Evolutionary conservation across 2,797 vertebrate species (phyloP), one percentile per base, ranked within the genome.

Genomic region (Spinus pinus): DNA sequence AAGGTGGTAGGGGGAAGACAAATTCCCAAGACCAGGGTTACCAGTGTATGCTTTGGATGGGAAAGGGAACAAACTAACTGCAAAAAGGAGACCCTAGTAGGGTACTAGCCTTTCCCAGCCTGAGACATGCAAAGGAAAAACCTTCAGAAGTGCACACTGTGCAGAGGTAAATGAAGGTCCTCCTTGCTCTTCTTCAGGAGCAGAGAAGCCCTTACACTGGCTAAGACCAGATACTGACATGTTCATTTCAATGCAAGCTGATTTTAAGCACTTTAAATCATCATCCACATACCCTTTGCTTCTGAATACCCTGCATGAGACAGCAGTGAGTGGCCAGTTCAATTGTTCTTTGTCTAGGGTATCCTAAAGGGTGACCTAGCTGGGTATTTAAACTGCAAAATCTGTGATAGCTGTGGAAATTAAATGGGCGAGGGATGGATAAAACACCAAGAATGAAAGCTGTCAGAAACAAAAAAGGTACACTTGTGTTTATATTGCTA

Each of bases 361-460:
- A 33, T 53, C 80, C 33, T 47, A 57, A 66, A 84, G 20, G 3
- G 4, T 54, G n/a, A 39, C 54, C 49, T 61, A 7, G 12, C 9
- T 66, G 19, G 12, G 2, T 82, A 42, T 66, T 85, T 60, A 61
- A 27, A 8, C 30, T 80, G 49, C 10, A 81, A 74, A 93, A 42
- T 5, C 35, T 77, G 51, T 51, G 70, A 7, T 27, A 75, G 17
- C 27, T 73, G 47, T 27, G 73, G 60, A 62, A 91, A 85, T 62
- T 11, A 44, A 87, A 12, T 41, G 31, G 49, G 24, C 0, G 0
- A 77, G 35, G 21, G 27, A 77, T 41, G 51, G 25, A 58, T 87
- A 82, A 83, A 90, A n/a, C 12, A 60, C 9, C 30, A 84, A 60
- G 53, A 90, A 80, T 39, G 46, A 33, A 93, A 88, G 58, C 12